phyloP scores from a whole-genome alignment of 2,888 invertebrate genomes.

The Hyposoter didymator region DNA sequence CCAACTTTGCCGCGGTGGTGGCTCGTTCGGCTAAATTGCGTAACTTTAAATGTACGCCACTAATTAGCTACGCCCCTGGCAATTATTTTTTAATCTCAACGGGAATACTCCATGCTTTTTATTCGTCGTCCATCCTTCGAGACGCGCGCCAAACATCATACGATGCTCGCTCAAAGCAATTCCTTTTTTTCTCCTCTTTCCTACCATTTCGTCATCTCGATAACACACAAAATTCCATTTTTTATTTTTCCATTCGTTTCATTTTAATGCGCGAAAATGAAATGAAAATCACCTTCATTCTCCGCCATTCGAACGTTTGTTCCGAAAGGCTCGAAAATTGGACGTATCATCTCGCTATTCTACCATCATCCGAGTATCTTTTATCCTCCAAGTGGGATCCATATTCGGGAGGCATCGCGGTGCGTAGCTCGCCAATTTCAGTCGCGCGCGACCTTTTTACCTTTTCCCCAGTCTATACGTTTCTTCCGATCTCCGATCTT shows the following conservation, averaged over 20 bases:
- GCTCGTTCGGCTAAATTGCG: not conserved
- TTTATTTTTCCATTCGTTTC: not conserved
- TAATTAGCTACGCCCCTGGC: not conserved
- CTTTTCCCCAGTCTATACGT: not conserved
- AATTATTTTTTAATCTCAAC: not conserved
- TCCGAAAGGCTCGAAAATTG: not conserved
- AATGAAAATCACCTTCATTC: not conserved
- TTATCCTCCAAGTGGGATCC: not conserved
- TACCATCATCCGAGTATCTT: not conserved
- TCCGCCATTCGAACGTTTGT: not conserved
- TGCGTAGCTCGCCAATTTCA: not conserved
- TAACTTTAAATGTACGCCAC: conserved; percentile 7
- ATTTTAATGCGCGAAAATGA: not conserved
- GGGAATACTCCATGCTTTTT: not conserved
- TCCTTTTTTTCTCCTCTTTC: not conserved
- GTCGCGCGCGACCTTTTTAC: not conserved
- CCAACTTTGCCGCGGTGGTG: not conserved
- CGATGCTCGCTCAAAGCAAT: not conserved
- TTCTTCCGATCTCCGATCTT: not conserved
- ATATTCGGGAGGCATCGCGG: not conserved
- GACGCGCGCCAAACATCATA: not conserved
- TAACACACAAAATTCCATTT: not conserved
- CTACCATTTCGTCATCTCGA: not conserved
- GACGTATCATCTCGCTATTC: not conserved
- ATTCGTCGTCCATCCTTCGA: not conserved